Percentiles rank a stretch among this genome's conserved stretches.
phyloP scores from a whole-genome alignment of 2,113 vertebrate genomes.

The Nothoprocta pentlandii region DNA sequence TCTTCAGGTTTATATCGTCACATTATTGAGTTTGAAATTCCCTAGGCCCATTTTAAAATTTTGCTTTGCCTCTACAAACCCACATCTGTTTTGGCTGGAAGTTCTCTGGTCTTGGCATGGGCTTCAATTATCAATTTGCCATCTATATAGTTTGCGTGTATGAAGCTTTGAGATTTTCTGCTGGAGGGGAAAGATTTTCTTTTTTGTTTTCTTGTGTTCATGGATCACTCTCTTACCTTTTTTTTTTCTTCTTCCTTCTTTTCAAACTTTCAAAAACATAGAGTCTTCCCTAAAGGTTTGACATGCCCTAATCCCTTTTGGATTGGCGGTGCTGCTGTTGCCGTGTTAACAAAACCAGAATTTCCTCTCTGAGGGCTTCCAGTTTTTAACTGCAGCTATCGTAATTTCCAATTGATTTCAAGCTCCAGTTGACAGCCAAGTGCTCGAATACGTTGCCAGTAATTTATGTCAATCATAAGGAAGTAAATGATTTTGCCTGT shows the following conservation, averaged over 20 bases:
- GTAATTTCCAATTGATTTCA: not conserved
- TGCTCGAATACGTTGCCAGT: not conserved
- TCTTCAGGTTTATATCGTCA: not conserved
- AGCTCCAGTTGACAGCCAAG: not conserved
- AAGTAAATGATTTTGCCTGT: not conserved
- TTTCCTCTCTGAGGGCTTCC: not conserved
- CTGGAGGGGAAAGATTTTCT: not conserved
- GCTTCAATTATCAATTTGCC: conserved; percentile 1
- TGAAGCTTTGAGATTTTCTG: not conserved
- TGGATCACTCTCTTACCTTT: not conserved
- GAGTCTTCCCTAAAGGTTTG: not conserved
- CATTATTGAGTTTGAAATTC: not conserved
- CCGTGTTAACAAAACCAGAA: not conserved
- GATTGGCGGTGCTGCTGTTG: not conserved
- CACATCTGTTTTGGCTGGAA: conserved; percentile 31
- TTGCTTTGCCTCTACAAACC: conserved; percentile 26
- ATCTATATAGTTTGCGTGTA: not conserved
- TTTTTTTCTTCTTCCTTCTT: not conserved
- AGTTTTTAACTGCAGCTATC: not conserved
- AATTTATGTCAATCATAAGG: not conserved
- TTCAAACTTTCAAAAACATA: not conserved
- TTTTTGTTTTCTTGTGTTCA: not conserved
- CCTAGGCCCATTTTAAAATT: not conserved
- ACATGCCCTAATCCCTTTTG: not conserved
- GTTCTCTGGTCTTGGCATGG: conserved; percentile 8